Percentiles rank a stretch among this genome's conserved stretches.
Evolutionary conservation across 2,113 vertebrate genomes (phyloP).

Genomic region (Hiodon tergisus): DNA sequence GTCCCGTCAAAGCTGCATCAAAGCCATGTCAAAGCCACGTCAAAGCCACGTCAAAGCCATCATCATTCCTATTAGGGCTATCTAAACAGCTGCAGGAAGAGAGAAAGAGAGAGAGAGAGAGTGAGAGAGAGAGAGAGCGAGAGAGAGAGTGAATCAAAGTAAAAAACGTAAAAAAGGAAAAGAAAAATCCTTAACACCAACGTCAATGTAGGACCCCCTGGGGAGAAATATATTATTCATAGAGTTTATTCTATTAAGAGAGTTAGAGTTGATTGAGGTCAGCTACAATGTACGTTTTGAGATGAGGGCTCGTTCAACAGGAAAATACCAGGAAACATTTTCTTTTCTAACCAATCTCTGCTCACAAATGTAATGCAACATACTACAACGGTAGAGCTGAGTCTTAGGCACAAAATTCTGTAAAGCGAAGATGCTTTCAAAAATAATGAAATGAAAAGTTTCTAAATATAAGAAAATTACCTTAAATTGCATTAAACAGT

Average conservation of each 20-base stretch:
- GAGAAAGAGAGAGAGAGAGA: neutral
- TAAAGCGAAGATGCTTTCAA: too few relatives aligned
- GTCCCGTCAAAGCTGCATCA: neutral
- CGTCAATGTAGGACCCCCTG: neutral
- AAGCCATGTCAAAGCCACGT: neutral
- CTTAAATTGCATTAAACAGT: too few relatives aligned
- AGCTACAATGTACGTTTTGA: neutral
- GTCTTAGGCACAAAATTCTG: too few relatives aligned
- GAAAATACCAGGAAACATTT: neutral
- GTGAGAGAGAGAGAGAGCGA: constrained; percentile 1
- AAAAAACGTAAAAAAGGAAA: neutral
- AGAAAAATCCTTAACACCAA: neutral
- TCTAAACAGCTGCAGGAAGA: neutral
- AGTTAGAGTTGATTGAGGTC: neutral
- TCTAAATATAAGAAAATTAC: too few relatives aligned
- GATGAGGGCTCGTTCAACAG: neutral
- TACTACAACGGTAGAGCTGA: too few relatives aligned
- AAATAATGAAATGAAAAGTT: too few relatives aligned
- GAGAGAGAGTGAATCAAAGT: neutral
- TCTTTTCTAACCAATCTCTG: too few relatives aligned
- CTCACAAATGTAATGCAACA: too few relatives aligned
- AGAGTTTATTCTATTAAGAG: neutral
- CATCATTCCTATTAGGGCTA: neutral
- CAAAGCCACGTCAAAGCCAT: neutral
- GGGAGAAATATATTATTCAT: constrained; percentile 3